A percentile compares a stretch with the other conserved stretches of the same genome.
These are phyloP conservation scores for Alexandromys fortis DNA, from an alignment of 2,113 vertebrate species.

Conservation along the genomic window DNA sequence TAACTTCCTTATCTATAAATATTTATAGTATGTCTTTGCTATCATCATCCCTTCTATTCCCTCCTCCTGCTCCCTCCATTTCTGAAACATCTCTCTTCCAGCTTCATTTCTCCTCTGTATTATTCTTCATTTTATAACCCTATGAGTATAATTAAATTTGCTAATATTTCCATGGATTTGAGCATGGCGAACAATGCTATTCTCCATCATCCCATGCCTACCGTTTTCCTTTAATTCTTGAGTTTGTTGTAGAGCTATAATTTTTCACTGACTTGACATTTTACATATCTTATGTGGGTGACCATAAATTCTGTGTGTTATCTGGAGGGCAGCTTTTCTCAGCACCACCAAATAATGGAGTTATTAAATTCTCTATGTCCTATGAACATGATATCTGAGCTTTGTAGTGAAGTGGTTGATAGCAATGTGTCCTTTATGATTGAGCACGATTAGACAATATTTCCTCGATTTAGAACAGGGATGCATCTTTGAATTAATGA, in stretches of 20 bases:
- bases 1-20: not conserved
- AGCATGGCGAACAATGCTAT: not conserved
- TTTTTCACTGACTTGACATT: not conserved
- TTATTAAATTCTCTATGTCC: not conserved
- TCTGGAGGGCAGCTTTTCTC: not conserved
- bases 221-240: not conserved
- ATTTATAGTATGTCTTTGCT: not conserved
- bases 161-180: too few species aligned
- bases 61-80: accelerated
- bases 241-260: not conserved
- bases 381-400: not conserved
- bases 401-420: not conserved
- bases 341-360: not conserved
- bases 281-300: not conserved
- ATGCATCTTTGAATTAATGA: not conserved
- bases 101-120: not conserved
- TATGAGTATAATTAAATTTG: not conserved
- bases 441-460: not conserved
- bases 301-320: not conserved
- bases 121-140: not conserved
- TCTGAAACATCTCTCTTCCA: too few species aligned
- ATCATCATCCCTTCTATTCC: accelerated
- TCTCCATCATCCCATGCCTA: too few species aligned
- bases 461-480: not conserved
- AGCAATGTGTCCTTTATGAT: not conserved